Conservation (phyloP, 1,140 invertebrate genomes). For the Samia ricini region DNA sequence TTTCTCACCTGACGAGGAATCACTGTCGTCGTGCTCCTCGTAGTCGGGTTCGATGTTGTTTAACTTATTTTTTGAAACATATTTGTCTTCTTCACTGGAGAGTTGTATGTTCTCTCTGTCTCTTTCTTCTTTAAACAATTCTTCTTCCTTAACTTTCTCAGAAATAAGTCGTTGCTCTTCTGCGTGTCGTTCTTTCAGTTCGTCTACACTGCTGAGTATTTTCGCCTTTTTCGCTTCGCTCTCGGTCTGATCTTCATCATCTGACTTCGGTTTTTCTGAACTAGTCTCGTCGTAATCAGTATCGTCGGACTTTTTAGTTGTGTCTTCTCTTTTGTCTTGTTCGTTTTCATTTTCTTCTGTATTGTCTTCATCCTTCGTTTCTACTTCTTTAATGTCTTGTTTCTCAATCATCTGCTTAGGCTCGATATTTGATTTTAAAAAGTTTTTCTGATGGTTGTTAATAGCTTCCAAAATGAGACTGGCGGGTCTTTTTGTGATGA, state of each 20-base stretch:
- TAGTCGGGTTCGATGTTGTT: constrained; percentile 41
- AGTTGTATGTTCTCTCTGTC: constrained; percentile 42
- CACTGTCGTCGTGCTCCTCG: constrained; percentile 52
- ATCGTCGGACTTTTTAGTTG: constrained; percentile 18
- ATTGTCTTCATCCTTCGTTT: constrained; percentile 11
- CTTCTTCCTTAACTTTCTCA: constrained; percentile 63
- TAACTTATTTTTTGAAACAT: constrained; percentile 31
- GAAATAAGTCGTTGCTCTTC: constrained; percentile 57
- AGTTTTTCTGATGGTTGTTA: too few relatives aligned
- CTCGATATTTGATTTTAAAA: not conserved
- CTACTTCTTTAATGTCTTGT: constrained; percentile 17
- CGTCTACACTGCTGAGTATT: constrained; percentile 58
- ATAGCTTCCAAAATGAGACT: constrained; percentile 25
- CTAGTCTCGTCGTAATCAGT: constrained; percentile 28
- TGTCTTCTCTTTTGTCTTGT: constrained; percentile 17
- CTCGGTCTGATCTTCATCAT: constrained; percentile 35
- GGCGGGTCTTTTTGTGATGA: constrained; percentile 41
- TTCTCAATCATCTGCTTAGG: constrained; percentile 15
- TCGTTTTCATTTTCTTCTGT: constrained; percentile 2
- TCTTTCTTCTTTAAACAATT: constrained; percentile 51
- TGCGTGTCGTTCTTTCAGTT: constrained; percentile 60
- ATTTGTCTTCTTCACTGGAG: constrained; percentile 34
- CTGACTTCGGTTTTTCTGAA: constrained; percentile 20
- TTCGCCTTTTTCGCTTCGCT: constrained; percentile 59
- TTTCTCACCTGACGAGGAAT: constrained; percentile 40